Conservation (phyloP, 2,113 vertebrate genomes). For the Psophia crepitans region DNA sequence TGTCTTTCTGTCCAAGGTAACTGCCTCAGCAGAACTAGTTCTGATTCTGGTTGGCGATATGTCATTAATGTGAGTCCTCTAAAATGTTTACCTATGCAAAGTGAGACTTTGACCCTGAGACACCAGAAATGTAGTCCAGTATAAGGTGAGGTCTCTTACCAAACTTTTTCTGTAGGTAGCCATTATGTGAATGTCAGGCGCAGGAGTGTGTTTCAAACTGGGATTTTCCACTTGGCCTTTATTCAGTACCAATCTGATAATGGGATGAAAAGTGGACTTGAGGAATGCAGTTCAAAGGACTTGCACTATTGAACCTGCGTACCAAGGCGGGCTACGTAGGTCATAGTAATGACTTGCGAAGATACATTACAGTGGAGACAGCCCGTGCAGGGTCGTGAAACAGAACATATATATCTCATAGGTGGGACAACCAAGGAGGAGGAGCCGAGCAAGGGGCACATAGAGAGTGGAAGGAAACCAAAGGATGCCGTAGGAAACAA, state of each 20-base stretch:
- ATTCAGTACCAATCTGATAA: not conserved
- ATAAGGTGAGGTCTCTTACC: not conserved
- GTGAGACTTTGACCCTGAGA: not conserved
- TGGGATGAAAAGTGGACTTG: not conserved
- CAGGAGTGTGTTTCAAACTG: not conserved
- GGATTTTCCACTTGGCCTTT: constrained; percentile 2
- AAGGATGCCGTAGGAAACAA: not conserved
- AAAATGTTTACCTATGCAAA: not conserved
- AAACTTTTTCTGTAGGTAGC: not conserved
- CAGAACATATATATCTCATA: not conserved
- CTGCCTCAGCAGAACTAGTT: not conserved
- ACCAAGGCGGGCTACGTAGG: not conserved
- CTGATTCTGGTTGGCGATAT: not conserved
- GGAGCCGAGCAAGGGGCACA: not conserved
- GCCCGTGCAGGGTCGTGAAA: not conserved
- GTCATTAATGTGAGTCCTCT: not conserved
- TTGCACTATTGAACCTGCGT: not conserved
- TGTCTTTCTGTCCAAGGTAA: not conserved
- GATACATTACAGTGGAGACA: not conserved
- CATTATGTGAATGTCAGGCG: not conserved
- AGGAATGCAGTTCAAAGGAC: constrained; percentile 1
- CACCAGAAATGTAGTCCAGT: not conserved
- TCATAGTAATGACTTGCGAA: not conserved
- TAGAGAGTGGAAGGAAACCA: not conserved
- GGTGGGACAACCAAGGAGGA: not conserved